Conservation (phyloP, 2,888 invertebrate species). For the Pristionchus arcanus region DNA sequence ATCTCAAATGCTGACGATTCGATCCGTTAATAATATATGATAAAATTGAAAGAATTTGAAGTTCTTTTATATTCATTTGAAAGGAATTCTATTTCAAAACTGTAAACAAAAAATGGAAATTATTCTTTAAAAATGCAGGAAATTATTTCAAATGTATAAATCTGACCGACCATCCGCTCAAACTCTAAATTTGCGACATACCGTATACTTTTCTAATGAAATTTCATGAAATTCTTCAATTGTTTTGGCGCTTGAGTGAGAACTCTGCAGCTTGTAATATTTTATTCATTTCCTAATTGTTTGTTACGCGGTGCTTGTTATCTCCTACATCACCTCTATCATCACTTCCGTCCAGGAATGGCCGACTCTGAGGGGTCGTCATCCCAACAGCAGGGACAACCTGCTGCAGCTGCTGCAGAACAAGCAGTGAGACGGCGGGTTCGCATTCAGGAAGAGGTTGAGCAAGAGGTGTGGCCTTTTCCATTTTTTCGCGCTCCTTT, state of each 20-base stretch:
- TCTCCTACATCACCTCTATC: background rate
- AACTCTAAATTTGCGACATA: background rate
- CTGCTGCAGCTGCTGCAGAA: constrained; percentile 1
- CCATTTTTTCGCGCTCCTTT: background rate
- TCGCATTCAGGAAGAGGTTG: constrained; percentile 37
- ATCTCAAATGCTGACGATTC: background rate
- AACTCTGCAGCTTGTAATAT: background rate
- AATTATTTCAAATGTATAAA: background rate
- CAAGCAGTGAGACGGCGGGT: constrained; percentile 30
- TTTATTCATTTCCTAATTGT: background rate
- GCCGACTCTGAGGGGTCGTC: constrained; percentile 50
- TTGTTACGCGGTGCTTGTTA: background rate
- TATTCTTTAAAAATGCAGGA: background rate
- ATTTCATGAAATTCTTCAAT: background rate
- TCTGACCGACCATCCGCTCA: background rate
- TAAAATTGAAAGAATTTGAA: background rate
- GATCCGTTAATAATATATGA: background rate
- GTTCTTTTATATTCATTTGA: background rate
- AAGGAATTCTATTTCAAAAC: background rate
- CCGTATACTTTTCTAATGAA: background rate
- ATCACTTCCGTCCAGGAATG: background rate
- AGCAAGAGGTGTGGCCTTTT: constrained; percentile 27
- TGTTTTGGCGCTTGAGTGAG: too few species aligned
- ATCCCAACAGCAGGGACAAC: background rate
- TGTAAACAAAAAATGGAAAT: background rate